Conservation (phyloP, 2,888 invertebrate species). For the Ophonus ardosiacus region DNA sequence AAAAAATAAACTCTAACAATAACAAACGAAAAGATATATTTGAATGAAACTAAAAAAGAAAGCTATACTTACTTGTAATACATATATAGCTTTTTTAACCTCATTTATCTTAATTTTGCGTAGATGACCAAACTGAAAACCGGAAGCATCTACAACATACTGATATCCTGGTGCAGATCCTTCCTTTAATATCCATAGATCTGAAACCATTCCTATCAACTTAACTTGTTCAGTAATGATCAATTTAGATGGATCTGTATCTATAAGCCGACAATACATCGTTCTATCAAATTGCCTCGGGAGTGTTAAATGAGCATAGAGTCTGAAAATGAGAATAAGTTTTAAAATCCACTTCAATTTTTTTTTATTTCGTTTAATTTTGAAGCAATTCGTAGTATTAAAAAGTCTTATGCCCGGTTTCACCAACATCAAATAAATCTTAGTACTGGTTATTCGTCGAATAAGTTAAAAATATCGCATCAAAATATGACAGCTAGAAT, state of each 20-base stretch:
- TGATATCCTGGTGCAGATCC: slow-evolving; percentile 80
- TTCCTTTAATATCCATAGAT: slow-evolving; percentile 76
- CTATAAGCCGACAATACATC: not conserved
- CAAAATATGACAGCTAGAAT: too few relatives aligned
- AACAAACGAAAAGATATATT: too few relatives aligned
- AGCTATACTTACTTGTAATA: slow-evolving; percentile 12
- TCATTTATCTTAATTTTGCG: not conserved
- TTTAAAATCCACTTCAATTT: too few relatives aligned
- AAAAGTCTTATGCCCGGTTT: too few relatives aligned
- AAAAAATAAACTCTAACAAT: too few relatives aligned
- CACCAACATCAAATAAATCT: too few relatives aligned
- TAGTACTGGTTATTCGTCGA: too few relatives aligned
- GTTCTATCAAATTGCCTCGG: slow-evolving; percentile 8
- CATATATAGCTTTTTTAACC: not conserved
- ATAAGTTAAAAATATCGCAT: too few relatives aligned
- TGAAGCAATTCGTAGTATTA: too few relatives aligned
- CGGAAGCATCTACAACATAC: slow-evolving; percentile 79
- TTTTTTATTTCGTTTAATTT: too few relatives aligned
- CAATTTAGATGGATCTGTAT: slow-evolving; percentile 70
- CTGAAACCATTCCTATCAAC: slow-evolving; percentile 71
- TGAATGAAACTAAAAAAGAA: too few relatives aligned
- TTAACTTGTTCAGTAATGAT: slow-evolving; percentile 71
- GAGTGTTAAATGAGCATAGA: not conserved
- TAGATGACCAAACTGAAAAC: not conserved
- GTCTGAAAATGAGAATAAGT: not conserved